A percentile compares a stretch with the other conserved stretches of the same genome.
Conservation (phyloP, 2,797 vertebrate genomes). For the Rhodeus uyekii region DNA sequence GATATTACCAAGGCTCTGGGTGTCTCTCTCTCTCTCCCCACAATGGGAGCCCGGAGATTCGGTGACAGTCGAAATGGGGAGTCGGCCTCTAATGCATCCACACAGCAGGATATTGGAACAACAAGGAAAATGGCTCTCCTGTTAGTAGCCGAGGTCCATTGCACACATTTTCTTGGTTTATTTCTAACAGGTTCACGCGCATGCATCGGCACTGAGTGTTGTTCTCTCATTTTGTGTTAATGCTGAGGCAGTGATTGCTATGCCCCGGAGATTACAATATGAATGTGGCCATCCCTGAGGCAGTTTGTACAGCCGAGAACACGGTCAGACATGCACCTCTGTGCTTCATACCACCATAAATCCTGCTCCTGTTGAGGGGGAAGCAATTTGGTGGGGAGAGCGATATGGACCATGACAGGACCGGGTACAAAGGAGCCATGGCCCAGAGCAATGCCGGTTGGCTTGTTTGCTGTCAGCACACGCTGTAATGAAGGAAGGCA, state of each 20-base stretch:
- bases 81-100: constrained; percentile 52
- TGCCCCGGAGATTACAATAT: constrained; percentile 42
- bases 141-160: constrained; percentile 43
- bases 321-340: constrained; percentile 48
- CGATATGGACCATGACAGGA: constrained; percentile 38
- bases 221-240: constrained; percentile 48
- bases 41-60: constrained; percentile 42
- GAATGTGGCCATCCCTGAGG: constrained; percentile 44
- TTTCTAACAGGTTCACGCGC: constrained; percentile 40
- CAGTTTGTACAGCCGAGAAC: constrained; percentile 43
- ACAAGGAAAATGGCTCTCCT: constrained; percentile 53
- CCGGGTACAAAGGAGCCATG: background rate
- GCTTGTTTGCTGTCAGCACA: constrained; percentile 36
- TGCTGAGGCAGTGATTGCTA: constrained; percentile 49
- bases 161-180: constrained; percentile 44
- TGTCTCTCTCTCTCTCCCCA: constrained; percentile 44
- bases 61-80: constrained; percentile 38
- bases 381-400: constrained; percentile 23
- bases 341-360: constrained; percentile 39
- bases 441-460: background rate
- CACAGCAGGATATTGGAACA: constrained; percentile 53
- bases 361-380: constrained; percentile 38
- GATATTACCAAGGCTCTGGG: constrained; percentile 39
- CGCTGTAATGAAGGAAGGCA: constrained; percentile 34
- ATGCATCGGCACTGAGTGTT: constrained; percentile 6